Evolutionary conservation across 2,888 invertebrate species (phyloP).

Genomic region (Deroplatys truncata): DNA sequence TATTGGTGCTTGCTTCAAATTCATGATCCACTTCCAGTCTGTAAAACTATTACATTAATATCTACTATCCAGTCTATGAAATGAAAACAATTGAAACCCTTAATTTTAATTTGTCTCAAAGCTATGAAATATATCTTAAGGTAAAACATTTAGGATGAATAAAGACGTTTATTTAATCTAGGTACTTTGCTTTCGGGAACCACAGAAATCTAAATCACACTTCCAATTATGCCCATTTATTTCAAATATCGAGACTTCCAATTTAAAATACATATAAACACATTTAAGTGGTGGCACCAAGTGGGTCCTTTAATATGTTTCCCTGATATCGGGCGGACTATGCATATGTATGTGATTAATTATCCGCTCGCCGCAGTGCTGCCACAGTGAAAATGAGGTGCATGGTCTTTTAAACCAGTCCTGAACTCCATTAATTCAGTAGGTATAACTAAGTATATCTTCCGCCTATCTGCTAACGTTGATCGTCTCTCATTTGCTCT

Average conservation of each 20-base stretch:
- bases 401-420: background rate
- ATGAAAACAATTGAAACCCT: too few species aligned
- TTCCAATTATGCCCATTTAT: background rate
- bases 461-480: background rate
- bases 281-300: background rate
- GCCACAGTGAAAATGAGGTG: background rate
- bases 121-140: too few species aligned
- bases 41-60: background rate
- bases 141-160: background rate
- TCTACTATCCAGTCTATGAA: too few species aligned
- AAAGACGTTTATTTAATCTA: background rate
- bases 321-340: background rate
- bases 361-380: background rate
- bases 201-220: background rate
- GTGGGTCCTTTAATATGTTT: background rate
- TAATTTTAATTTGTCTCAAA: too few species aligned
- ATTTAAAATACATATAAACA: background rate
- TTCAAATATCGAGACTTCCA: background rate
- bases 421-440: background rate
- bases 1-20: too few species aligned
- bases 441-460: background rate
- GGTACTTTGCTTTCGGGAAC: background rate
- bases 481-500: background rate
- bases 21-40: background rate
- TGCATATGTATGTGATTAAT: background rate